phyloP scores from a whole-genome alignment of 2,888 invertebrate species.

The Euplexia lucipara region DNA sequence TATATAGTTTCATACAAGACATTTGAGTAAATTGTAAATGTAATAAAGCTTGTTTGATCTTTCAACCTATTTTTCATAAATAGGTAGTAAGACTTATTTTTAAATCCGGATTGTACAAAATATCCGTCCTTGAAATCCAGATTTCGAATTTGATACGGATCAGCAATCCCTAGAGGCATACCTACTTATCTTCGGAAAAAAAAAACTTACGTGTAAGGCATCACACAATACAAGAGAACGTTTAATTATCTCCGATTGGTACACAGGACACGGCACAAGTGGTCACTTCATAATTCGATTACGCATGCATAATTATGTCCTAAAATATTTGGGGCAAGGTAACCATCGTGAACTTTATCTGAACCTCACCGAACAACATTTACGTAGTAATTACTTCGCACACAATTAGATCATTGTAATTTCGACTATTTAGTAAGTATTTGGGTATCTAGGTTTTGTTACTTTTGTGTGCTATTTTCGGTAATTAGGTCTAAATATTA shows the following conservation, averaged over 20 bases:
- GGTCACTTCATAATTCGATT: constrained; percentile 39
- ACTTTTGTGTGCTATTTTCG: background rate
- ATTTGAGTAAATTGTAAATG: no score
- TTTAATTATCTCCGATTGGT: background rate
- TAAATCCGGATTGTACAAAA: no score
- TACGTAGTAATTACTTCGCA: constrained; percentile 29
- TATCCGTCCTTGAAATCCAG: no score
- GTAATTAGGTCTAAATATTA: constrained; percentile 11
- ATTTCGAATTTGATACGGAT: no score
- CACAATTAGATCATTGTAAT: constrained; percentile 36
- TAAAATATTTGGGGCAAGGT: constrained; percentile 50
- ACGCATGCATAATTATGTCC: constrained; percentile 16
- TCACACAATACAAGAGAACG: background rate
- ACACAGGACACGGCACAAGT: background rate
- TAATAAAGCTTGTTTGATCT: no score
- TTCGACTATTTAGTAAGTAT: background rate
- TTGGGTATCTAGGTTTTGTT: background rate
- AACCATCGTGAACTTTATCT: constrained; percentile 48
- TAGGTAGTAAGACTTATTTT: no score
- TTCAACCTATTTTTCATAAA: no score
- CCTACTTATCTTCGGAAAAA: no score
- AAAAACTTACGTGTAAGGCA: no score
- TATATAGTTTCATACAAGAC: no score
- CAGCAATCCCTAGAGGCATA: no score
- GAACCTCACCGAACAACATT: constrained; percentile 46